Base-by-base conservation (phyloP, 1,140 invertebrate genomes). In the Potamilus streckersoni region DNA sequence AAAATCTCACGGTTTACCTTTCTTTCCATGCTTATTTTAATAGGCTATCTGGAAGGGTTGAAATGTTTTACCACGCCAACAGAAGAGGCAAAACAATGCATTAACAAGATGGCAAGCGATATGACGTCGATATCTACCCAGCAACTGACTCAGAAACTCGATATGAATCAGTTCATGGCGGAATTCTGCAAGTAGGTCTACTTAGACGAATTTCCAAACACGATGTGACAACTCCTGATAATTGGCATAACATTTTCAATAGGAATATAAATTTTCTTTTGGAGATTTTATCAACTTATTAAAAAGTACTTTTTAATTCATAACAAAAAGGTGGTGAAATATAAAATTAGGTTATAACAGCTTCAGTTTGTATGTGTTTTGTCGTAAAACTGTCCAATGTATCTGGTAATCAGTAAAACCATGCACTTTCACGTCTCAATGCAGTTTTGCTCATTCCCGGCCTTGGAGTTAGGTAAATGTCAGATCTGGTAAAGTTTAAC, bases 141-240 rank as follows among this genome's bases (percentile, higher is more conserved):
- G 67, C 74, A 76, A 57, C 71, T 76, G 56, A 76, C 74, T 66
- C 74, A 76, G 57, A 59, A 66, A n/a, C 63, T 76, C 14, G 58
- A 71, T 17, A 76, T 71, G 74, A 69, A 76, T 19, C 57, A 27
- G 19, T 76, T 76, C 74, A 67, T 76, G 31, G 19, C 17, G 12
- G 74, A 71, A 23, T 71, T 76, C 60, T 71, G 74, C 74, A 76
- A 56, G 74, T 76, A 38, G 67, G 69, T 71, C 19, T 1, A 62
- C 3, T 23, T n/a, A n/a, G 19, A n/a, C 8, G 60, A 62, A 62
- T 19, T 8, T 11, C 23, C 8, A 23, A n/a, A 23, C 6, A 0
- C 60, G 23, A 23, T 62, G 0, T 62, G 60, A 62, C 23, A 62
- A 14, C 23, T 2, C 60, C 23, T 19, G 11, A n/a, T 23, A 62